A percentile compares a stretch with the other conserved stretches of the same genome.
These are phyloP conservation scores for Phacellophora camtschatica DNA, from an alignment of 30 jellyfish, hydroid and myxozoan species.

Conservation along the genomic window DNA sequence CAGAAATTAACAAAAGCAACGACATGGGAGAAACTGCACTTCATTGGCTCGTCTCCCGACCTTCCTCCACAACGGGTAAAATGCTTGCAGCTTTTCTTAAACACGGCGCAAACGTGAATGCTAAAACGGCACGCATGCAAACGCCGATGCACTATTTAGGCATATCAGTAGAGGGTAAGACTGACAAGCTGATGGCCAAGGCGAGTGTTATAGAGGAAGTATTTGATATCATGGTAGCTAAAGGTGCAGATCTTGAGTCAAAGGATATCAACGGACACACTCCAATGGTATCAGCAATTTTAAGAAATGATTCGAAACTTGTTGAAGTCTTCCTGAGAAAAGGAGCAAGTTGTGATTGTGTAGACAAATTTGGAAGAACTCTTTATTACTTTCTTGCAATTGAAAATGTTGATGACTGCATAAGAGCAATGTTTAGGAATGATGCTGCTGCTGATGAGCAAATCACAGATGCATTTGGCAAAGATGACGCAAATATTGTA, in stretches of 20 bases:
- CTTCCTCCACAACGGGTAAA: not conserved
- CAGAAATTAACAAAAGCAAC: not conserved
- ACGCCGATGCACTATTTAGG: not conserved
- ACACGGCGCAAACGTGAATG: constrained; percentile 4
- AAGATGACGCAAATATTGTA: not conserved
- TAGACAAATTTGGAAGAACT: not conserved
- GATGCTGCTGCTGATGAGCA: not conserved
- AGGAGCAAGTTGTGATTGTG: not conserved
- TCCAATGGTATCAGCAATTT: not conserved
- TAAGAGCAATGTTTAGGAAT: not conserved
- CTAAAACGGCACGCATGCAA: not conserved
- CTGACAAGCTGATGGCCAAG: not conserved
- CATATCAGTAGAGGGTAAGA: not conserved
- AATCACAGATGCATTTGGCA: not conserved
- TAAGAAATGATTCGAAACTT: not conserved
- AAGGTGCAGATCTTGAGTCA: not conserved
- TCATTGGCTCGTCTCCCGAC: not conserved
- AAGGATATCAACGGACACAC: not conserved
- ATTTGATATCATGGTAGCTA: not conserved
- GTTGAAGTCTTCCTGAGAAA: not conserved
- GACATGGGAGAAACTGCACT: not conserved
- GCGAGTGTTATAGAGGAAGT: not conserved
- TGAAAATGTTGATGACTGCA: not conserved
- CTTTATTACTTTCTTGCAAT: not conserved
- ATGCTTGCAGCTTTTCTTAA: not conserved